Base-by-base conservation (phyloP, 2,113 vertebrate species). In the Ammodytes marinus region DNA sequence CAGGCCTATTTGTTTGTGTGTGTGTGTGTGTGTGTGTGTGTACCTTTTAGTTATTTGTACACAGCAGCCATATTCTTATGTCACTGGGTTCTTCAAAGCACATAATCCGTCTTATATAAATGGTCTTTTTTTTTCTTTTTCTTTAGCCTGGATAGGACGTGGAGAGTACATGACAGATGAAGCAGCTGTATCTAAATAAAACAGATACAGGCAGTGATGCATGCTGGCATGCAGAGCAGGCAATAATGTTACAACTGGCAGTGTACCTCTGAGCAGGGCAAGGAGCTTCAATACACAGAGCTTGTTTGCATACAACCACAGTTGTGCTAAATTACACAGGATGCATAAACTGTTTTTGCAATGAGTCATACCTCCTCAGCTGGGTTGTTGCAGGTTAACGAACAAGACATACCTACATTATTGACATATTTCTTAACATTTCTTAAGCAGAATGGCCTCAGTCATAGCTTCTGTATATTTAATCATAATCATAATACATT, bases 101-200 rank as follows among this genome's bases (percentile, higher is more conserved):
- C 84, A 90, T 90, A 92, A 93, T 91, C 91, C 89, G 89, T 84
- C 89, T 92, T 94, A 93, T 86, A 89, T 92, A 94, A 93, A 90
- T 84, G 80, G 42, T 79, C 35, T 72, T 69, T 66, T 68, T 70
- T 79, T 58, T 68, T 70, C 75, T 66, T 59, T 72, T 70, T 82
- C 71, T 69, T 17, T 73, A 73, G 66, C 79, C 70, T 75, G 78
- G 63, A 89, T 73, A 61, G 69, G 80, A 88, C 85, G 81, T 60
- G 66, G 72, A 74, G 85, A 83, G 49, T 64, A 83, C 49, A 46
- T 69, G 59, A 81, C 47, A 86, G 87, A 89, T 85, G 73, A 79
- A 77, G 83, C 87, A 84, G 89, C 82, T 85, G 79, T 53, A 89
- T 90, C 87, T 92, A 91, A 90, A 94, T 89, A 91, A 91, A 90